These are phyloP conservation scores for Allobates femoralis DNA, from an alignment of 2,797 vertebrate genomes.

Conservation along the genomic window DNA sequence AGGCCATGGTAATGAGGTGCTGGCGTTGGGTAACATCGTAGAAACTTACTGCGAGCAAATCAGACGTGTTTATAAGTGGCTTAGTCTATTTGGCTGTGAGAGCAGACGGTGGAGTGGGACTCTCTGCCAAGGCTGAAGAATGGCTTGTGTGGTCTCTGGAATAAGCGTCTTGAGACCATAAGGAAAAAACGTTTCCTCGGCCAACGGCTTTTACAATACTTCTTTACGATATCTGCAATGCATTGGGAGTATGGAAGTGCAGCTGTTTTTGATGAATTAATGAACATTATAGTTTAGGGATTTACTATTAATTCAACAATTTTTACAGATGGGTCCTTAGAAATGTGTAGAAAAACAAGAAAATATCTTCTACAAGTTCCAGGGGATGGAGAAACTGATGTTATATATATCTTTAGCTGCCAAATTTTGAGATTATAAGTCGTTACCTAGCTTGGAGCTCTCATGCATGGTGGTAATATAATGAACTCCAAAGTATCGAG, in stretches of 20 bases:
- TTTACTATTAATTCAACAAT: neutral
- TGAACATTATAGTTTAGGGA: neutral
- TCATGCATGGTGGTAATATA: neutral
- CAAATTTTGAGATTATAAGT: neutral
- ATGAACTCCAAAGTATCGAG: neutral
- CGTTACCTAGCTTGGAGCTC: neutral
- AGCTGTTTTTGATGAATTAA: constrained; percentile 2
- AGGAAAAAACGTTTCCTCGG: neutral
- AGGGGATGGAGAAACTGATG: neutral
- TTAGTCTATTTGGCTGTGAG: neutral
- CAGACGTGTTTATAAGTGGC: constrained; percentile 10
- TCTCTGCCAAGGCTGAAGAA: constrained; percentile 12
- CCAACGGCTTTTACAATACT: neutral
- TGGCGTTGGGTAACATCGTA: constrained; percentile 19
- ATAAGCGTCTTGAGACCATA: neutral
- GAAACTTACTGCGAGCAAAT: constrained; percentile 28
- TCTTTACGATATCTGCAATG: neutral
- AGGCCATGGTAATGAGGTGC: constrained; percentile 36
- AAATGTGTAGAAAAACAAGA: neutral
- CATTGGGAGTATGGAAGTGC: neutral
- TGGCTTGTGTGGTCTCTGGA: constrained; percentile 23
- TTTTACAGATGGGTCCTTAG: neutral
- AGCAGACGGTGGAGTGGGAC: neutral
- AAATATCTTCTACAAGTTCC: neutral
- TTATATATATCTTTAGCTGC: neutral